Evolutionary conservation across 2,113 vertebrate species (phyloP), one percentile per base, ranked within the genome.

Genomic region (Erythrocercus mccallii): DNA sequence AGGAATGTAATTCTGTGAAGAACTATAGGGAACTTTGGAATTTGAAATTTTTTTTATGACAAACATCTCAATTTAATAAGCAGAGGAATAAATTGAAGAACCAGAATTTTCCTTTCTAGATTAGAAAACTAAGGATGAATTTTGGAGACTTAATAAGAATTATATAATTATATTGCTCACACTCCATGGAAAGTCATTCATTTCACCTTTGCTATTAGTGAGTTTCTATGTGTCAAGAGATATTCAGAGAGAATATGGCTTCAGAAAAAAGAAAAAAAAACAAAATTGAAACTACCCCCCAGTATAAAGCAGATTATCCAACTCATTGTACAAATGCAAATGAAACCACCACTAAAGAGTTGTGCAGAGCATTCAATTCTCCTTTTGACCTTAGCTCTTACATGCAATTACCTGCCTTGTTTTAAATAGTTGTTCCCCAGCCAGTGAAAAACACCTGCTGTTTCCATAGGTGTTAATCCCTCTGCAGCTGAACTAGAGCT

Each of bases 381-480:
- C 48, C 22, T 85, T 87, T 64, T 74, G 78, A 85, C 84, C 73
- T 85, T 12, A 91, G 53, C 53, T 62, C 45, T 60, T 30, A 42
- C 12, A 31, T 35, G 38, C 44, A 40, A 6, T 76, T 88, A 66
- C 30, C 76, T 77, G 20, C 47, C 27, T 53, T 66, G 6, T 90
- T 93, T 86, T 68, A 83, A 64, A 88, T 28, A 54, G 30, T 7
- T 82, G 16, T 25, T 88, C 50, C 65, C 66, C 71, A 80, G 86
- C 25, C 37, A 61, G 58, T 73, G 53, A 85, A 68, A 89, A 87
- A 56, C 57, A 79, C 30, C 83, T 85, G 60, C 56, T 79, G 65
- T 81, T 87, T 68, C 81, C 61, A 87, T 38, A 87, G 73, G 37
- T 58, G 48, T 76, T 85, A 48, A 81, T 87, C 47, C 45, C 78